Evolutionary conservation across 2,797 vertebrate genomes (phyloP).

Genomic region (Anableps anableps): DNA sequence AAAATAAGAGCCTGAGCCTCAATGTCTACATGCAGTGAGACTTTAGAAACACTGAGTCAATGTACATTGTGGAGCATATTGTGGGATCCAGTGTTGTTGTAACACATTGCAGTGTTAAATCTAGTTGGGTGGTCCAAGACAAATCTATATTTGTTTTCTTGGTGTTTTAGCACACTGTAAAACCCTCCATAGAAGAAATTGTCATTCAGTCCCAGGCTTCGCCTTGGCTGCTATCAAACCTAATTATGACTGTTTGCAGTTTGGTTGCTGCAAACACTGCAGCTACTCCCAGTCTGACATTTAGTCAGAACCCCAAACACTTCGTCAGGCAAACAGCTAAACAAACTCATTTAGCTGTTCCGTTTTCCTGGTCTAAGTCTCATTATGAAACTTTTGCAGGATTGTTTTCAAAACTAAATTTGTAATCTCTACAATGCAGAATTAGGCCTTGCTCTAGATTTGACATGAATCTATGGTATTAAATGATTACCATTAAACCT

Average conservation of each 20-base stretch:
- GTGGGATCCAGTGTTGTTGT: background rate
- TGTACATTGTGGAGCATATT: background rate
- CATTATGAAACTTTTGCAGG: background rate
- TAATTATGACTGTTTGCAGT: constrained; percentile 16
- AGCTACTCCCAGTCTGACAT: constrained; percentile 11
- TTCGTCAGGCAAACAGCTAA: background rate
- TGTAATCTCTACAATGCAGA: background rate
- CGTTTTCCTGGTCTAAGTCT: background rate
- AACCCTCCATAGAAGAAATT: background rate
- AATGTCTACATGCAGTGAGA: background rate
- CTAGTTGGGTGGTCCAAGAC: background rate
- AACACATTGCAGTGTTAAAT: background rate
- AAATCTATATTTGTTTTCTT: background rate
- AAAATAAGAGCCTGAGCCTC: background rate
- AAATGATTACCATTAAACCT: constrained; percentile 19
- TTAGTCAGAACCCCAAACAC: background rate
- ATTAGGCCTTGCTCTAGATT: constrained; percentile 1
- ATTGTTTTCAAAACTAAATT: background rate
- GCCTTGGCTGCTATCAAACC: background rate
- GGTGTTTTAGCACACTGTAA: background rate
- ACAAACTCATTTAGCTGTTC: background rate
- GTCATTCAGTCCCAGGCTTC: background rate
- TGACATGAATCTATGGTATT: constrained; percentile 2
- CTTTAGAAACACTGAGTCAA: background rate
- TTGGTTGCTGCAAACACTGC: constrained; percentile 5